phyloP scores from a whole-genome alignment of 2,888 invertebrate genomes.

The Rhamphomyia laevipes region DNA sequence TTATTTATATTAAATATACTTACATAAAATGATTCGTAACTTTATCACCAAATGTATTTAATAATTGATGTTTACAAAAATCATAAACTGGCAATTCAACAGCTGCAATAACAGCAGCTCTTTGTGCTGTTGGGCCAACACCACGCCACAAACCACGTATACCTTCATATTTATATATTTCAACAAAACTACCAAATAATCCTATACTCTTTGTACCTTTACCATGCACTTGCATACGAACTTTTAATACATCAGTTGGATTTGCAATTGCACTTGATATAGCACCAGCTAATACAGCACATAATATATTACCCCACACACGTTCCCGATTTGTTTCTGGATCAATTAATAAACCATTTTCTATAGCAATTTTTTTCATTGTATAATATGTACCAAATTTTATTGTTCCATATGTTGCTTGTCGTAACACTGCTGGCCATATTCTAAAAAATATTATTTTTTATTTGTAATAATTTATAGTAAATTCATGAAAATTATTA shows the following conservation, averaged over 20 bases:
- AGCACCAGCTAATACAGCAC: constrained; percentile 60
- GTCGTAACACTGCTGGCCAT: constrained; percentile 82
- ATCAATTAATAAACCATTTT: constrained; percentile 38
- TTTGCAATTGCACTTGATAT: constrained; percentile 90
- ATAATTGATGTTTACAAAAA: constrained; percentile 66
- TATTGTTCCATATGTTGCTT: constrained; percentile 91
- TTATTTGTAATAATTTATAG: background rate
- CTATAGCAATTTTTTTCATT: constrained; percentile 57
- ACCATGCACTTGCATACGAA: constrained; percentile 72
- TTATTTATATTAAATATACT: constrained; percentile 18
- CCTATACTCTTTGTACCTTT: constrained; percentile 45
- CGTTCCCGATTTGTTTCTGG: constrained; percentile 40
- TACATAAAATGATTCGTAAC: constrained; percentile 78
- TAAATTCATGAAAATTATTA: background rate
- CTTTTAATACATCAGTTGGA: constrained; percentile 93
- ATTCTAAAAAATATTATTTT: constrained; percentile 48
- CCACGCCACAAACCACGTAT: constrained; percentile 81
- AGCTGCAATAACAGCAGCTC: constrained; percentile 86
- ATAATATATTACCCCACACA: constrained; percentile 60
- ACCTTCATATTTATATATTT: constrained; percentile 76
- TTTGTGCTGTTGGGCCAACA: constrained; percentile 82
- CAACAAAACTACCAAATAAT: constrained; percentile 65
- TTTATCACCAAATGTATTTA: constrained; percentile 61
- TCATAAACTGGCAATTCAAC: constrained; percentile 92
- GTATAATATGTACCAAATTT: constrained; percentile 95